A percentile compares a stretch with the other conserved stretches of the same genome.
These are phyloP conservation scores for Watsonalla binaria DNA, from an alignment of 2,888 invertebrate genomes.

Conservation along the genomic window DNA sequence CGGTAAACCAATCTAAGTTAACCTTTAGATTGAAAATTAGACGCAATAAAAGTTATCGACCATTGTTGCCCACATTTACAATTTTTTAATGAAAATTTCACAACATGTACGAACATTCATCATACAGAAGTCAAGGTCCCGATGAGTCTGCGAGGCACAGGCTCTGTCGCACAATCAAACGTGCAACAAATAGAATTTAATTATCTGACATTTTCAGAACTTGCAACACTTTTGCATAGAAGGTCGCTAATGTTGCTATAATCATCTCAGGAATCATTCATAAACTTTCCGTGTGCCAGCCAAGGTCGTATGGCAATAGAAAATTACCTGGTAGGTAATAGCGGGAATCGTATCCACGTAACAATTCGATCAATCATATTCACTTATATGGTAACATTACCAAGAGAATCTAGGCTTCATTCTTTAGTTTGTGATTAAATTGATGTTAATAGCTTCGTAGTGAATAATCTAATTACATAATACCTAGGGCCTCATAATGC, in stretches of 20 bases:
- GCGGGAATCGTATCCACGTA: slow-evolving; percentile 5
- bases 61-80: slow-evolving; percentile 2
- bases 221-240: background rate
- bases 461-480: background rate
- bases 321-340: background rate
- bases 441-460: background rate
- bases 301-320: slow-evolving; percentile 20
- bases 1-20: background rate
- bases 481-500: background rate
- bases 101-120: slow-evolving; percentile 20
- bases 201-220: slow-evolving; percentile 45
- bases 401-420: too few species aligned
- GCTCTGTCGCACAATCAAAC: slow-evolving; percentile 35
- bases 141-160: slow-evolving; percentile 25
- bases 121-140: slow-evolving; percentile 40
- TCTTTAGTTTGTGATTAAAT: background rate
- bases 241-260: background rate
- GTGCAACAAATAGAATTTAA: slow-evolving; percentile 54
- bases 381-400: too few species aligned
- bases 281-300: slow-evolving; percentile 29
- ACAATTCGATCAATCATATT: slow-evolving; percentile 6
- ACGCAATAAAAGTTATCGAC: background rate
- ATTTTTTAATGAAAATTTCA: slow-evolving; percentile 19
- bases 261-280: slow-evolving; percentile 13
- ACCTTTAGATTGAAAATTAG: slow-evolving; percentile 1